phyloP scores from a whole-genome alignment of 2,888 invertebrate species.

The Diplolepis rosae region DNA sequence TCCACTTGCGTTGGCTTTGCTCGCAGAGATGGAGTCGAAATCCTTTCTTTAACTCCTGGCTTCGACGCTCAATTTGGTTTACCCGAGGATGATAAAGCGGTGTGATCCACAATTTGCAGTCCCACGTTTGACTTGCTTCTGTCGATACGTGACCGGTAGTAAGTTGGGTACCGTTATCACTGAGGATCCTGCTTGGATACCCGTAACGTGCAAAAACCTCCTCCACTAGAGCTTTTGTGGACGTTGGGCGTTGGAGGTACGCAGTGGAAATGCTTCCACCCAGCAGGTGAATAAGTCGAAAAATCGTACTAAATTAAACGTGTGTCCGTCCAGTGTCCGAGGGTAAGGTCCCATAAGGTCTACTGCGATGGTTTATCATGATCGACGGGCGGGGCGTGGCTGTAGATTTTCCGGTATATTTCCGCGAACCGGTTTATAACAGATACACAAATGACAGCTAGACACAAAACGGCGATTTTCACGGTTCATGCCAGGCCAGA shows the following conservation, averaged over 20 bases:
- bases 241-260: not conserved
- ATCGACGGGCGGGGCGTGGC: conserved; percentile 18
- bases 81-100: conserved; percentile 29
- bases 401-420: not conserved
- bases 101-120: conserved; percentile 22
- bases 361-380: conserved; percentile 34
- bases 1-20: too few species aligned
- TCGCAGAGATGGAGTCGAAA: too few species aligned
- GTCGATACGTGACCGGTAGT: not conserved
- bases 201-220: conserved; percentile 26
- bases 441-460: too few species aligned
- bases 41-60: not conserved
- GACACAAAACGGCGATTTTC: too few species aligned
- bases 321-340: conserved; percentile 30
- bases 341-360: conserved; percentile 50
- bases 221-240: conserved; percentile 21
- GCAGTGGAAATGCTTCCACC: conserved; percentile 46
- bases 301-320: conserved; percentile 43
- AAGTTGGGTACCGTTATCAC: conserved; percentile 39
- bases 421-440: conserved; percentile 7
- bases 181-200: conserved; percentile 30
- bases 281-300: conserved; percentile 50
- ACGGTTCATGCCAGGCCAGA: not conserved
- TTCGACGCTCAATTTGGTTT: conserved; percentile 4
- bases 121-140: not conserved